Evolutionary conservation across 2,888 invertebrate species (phyloP), one percentile per base, ranked within the genome.

Genomic region (Eupithecia abbreviata): DNA sequence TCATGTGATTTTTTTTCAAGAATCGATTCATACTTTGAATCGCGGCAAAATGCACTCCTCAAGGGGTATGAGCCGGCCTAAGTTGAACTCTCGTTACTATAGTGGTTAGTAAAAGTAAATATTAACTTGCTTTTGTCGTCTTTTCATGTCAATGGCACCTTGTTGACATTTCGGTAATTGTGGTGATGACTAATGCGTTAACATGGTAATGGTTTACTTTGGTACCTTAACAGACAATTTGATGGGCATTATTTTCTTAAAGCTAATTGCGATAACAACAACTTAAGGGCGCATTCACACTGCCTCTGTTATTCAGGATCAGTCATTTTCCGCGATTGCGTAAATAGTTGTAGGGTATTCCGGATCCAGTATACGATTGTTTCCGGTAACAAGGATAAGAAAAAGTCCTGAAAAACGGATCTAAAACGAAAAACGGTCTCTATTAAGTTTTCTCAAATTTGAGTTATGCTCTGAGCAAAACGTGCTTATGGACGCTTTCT

Each of bases 61-160:
- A 42, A 76, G 73, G 74, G 75, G 74, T 72, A 71, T 80, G 18
- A 66, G 15, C 55, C 42, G 51, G 67, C 76, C 72, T 42, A 79
- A 77, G 72, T 75, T 76, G 72, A 73, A 74, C 58, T 73, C 73
- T 45, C 74, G 65, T 68, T 76, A 73, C 66, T 78, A 76, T 73
- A 76, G 58, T 49, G 80, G 82, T 81, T 78, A 76, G 82, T 82
- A 76, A 77, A 77, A 76, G 82, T 82, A 76, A 77, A 77, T 74
- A 73, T 73, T 66, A 66, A 41, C 65, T 45, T 12, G 30, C 18
- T 41, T 70, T 30, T 62, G 15, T 65, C 12, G 30, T n/a, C 3
- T 2, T 49, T 62, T 45, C 45, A 4, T 69, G 55, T 45, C 41
- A 72, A 42, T 72, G 30, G 18, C 45, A 62, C 45, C 30, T 62